Conservation (phyloP, 1,140 invertebrate species). For the Musca domestica region DNA sequence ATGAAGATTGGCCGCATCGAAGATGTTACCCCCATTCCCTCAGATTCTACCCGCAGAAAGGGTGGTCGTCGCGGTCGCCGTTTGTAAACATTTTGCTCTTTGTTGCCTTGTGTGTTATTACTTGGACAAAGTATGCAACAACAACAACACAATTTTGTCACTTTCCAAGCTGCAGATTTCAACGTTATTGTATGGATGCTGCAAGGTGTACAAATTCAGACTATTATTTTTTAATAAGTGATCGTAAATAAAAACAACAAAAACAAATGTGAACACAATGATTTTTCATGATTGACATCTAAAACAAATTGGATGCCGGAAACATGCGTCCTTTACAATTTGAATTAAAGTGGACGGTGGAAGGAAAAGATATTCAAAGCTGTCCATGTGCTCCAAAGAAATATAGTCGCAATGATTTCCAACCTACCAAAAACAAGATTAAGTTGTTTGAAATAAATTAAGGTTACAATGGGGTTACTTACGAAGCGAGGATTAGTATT, state of each 20-base stretch:
- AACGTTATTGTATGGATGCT: not conserved
- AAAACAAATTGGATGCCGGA: no score
- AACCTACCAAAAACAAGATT: no score
- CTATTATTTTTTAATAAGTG: slow-evolving; percentile 20
- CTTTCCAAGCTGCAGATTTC: not conserved
- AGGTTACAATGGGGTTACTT: no score
- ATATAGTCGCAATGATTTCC: no score
- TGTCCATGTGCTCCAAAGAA: no score
- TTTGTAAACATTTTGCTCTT: slow-evolving; percentile 69
- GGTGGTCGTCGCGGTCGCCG: slow-evolving; percentile 98
- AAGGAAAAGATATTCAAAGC: no score
- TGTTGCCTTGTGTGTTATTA: slow-evolving; percentile 21
- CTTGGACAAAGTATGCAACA: not conserved
- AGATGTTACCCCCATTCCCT: slow-evolving; percentile 99
- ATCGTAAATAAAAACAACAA: slow-evolving; percentile 11
- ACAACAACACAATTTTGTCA: no score
- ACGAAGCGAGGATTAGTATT: no score
- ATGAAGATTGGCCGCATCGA: slow-evolving; percentile 99
- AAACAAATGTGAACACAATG: not conserved
- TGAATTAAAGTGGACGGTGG: no score
- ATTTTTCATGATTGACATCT: no score
- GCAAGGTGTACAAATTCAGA: not conserved
- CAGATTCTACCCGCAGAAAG: slow-evolving; percentile 98
- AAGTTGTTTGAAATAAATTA: no score
- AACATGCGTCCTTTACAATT: no score